A percentile compares a stretch with the other conserved stretches of the same genome.
These are phyloP conservation scores for Nomada fucata DNA, from an alignment of 2,888 invertebrate genomes.

Conservation along the genomic window DNA sequence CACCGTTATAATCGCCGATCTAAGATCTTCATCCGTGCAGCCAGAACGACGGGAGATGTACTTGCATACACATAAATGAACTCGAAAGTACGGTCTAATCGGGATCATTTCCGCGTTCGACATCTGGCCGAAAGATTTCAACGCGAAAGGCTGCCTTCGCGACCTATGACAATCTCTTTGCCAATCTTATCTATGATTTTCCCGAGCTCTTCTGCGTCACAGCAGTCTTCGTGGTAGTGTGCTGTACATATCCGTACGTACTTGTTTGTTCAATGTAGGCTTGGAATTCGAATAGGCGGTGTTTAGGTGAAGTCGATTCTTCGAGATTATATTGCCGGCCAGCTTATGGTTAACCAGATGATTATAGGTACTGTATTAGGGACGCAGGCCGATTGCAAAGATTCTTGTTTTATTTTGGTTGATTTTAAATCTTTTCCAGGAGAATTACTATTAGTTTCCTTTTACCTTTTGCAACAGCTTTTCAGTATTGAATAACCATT, in stretches of 20 bases:
- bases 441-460: too few species aligned
- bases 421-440: too few species aligned
- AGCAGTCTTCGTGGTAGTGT: background rate
- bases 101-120: conserved; percentile 57
- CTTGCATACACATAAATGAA: conserved; percentile 7
- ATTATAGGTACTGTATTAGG: background rate
- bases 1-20: conserved; percentile 51
- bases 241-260: too few species aligned
- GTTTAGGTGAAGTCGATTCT: conserved; percentile 24
- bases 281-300: conserved; percentile 14
- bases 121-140: conserved; percentile 55
- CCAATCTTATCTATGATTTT: conserved; percentile 50
- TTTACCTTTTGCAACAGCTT: too few species aligned
- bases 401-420: too few species aligned
- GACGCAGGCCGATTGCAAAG: too few species aligned
- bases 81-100: conserved; percentile 13
- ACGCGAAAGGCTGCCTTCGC: conserved; percentile 11
- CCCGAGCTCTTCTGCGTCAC: conserved; percentile 7
- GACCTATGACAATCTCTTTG: conserved; percentile 55
- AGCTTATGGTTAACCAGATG: background rate
- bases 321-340: background rate
- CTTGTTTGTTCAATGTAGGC: background rate
- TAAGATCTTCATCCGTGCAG: conserved; percentile 49
- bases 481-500: too few species aligned
- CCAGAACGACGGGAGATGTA: background rate